A percentile compares a stretch with the other conserved stretches of the same genome.
Conservation (phyloP, 1,140 invertebrate genomes). For the Drosophila sucinea region DNA sequence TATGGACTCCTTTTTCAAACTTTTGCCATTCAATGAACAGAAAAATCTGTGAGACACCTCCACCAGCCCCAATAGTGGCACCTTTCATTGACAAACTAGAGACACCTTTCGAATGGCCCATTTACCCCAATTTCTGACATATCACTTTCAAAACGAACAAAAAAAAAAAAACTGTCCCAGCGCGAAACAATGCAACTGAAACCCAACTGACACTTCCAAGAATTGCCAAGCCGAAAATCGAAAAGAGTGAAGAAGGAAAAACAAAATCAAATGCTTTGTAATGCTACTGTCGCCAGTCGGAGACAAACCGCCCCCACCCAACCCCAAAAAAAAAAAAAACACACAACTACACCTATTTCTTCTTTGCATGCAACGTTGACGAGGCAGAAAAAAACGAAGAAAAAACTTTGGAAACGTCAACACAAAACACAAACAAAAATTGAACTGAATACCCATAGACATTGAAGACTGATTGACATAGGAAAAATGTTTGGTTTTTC, state of each 20-base stretch:
- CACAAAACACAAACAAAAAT: constrained; percentile 37
- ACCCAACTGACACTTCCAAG: constrained; percentile 63
- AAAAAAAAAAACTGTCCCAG: constrained; percentile 19
- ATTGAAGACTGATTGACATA: constrained; percentile 66
- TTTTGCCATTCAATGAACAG: constrained; percentile 2
- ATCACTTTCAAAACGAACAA: constrained; percentile 9
- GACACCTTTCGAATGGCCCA: constrained; percentile 28
- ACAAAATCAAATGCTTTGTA: constrained; percentile 66
- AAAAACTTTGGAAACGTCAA: constrained; percentile 62
- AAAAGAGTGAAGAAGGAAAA: constrained; percentile 13
- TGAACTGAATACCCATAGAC: constrained; percentile 26
- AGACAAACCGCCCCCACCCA: constrained; percentile 6
- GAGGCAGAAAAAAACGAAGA: constrained; percentile 36
- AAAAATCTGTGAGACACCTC: background rate
- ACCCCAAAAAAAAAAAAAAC: background rate
- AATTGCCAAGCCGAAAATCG: constrained; percentile 45
- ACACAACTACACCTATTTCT: constrained; percentile 21
- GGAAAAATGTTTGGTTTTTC: constrained; percentile 45
- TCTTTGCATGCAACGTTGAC: constrained; percentile 74
- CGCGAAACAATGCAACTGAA: constrained; percentile 40
- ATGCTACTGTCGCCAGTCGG: constrained; percentile 68
- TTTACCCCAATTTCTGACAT: constrained; percentile 47
- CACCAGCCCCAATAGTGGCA: background rate
- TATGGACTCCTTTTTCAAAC: constrained; percentile 4
- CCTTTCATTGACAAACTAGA: constrained; percentile 39